Percentiles rank a stretch among this genome's conserved stretches.
phyloP scores from a whole-genome alignment of 2,113 vertebrate species.

The Eublepharis macularius region DNA sequence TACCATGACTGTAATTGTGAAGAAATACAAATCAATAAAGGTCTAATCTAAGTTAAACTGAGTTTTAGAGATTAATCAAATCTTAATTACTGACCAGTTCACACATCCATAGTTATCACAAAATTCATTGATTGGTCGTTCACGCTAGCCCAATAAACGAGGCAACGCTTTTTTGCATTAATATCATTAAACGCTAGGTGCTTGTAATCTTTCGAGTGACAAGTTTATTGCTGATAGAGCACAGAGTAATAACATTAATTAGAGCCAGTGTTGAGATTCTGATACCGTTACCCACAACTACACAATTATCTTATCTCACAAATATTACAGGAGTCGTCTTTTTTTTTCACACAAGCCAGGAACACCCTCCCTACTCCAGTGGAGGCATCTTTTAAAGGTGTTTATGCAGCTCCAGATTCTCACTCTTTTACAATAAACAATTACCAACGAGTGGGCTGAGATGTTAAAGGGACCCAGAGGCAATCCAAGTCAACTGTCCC shows the following conservation, averaged over 20 bases:
- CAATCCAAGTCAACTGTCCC: too few species aligned
- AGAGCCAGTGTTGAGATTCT: constrained; percentile 57
- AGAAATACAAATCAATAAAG: constrained; percentile 67
- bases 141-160: constrained; percentile 54
- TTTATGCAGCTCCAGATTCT: not conserved
- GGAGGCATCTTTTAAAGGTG: not conserved
- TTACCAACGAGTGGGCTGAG: not conserved
- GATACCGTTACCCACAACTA: constrained; percentile 33
- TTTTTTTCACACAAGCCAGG: too few species aligned
- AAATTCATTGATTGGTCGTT: constrained; percentile 55
- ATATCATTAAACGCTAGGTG: constrained; percentile 61
- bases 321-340: not conserved
- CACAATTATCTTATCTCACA: constrained; percentile 13
- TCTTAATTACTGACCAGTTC: constrained; percentile 70
- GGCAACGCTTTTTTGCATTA: constrained; percentile 60
- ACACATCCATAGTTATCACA: constrained; percentile 64
- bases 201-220: constrained; percentile 55
- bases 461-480: too few species aligned
- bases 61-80: constrained; percentile 75
- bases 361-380: too few species aligned
- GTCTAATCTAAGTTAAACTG: constrained; percentile 68
- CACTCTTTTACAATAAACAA: not conserved
- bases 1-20: constrained; percentile 53
- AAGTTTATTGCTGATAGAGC: constrained; percentile 56
- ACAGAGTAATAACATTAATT: constrained; percentile 61